Evolutionary conservation across 2,797 vertebrate genomes (phyloP).

Genomic region (Oreochromis grahami): DNA sequence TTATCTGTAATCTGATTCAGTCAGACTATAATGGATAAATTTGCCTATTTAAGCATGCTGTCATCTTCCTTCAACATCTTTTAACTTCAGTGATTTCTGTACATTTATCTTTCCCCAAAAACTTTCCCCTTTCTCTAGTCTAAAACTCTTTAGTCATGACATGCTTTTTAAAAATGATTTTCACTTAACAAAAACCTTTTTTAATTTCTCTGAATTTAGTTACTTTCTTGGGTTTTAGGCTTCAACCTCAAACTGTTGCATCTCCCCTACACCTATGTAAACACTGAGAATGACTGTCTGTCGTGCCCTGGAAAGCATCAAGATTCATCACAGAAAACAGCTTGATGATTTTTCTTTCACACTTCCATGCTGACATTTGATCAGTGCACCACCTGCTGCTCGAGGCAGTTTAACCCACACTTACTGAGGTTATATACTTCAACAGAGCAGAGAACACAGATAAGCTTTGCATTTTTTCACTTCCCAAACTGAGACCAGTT

Average conservation of each 20-base stretch:
- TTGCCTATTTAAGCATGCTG: background rate
- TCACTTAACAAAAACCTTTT: background rate
- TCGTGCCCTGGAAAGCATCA: background rate
- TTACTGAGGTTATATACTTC: background rate
- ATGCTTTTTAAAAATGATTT: background rate
- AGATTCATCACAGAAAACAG: background rate
- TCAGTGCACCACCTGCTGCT: background rate
- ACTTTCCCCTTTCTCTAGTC: background rate
- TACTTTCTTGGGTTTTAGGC: background rate
- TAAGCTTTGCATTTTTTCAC: background rate
- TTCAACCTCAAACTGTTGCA: background rate
- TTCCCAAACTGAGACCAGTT: background rate
- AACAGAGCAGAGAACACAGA: background rate
- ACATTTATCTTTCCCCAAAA: background rate
- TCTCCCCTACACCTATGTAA: background rate
- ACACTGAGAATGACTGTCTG: background rate
- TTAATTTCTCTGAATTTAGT: background rate
- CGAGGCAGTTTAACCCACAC: background rate
- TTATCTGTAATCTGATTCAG: conserved; percentile 30
- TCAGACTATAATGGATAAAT: conserved; percentile 9
- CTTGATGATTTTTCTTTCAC: background rate
- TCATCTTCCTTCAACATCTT: background rate
- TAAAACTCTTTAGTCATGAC: background rate
- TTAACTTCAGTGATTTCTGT: background rate
- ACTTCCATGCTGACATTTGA: background rate